phyloP scores from a whole-genome alignment of 2,888 invertebrate genomes.

The Ecdyonurus torrentis region DNA sequence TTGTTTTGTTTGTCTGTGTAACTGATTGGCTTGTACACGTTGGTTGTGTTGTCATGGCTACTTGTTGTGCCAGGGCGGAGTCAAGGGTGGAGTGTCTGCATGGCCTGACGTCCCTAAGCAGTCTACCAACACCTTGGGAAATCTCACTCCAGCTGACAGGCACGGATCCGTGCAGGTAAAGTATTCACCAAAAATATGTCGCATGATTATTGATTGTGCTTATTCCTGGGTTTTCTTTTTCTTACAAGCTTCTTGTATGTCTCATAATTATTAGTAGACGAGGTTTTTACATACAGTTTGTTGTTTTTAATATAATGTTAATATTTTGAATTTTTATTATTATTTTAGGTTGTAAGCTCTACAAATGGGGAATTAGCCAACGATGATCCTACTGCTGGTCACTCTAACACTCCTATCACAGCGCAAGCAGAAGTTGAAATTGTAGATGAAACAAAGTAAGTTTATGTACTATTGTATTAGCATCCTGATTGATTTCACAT shows the following conservation, averaged over 20 bases:
- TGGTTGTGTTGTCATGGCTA: background rate
- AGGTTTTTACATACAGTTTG: background rate
- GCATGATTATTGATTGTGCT: too few species aligned
- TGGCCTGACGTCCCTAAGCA: constrained; percentile 71
- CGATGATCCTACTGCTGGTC: constrained; percentile 91
- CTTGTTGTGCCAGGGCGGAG: constrained; percentile 22
- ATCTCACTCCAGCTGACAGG: constrained; percentile 85
- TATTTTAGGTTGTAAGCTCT: constrained; percentile 79
- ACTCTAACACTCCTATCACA: constrained; percentile 94
- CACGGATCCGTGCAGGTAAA: constrained; percentile 96
- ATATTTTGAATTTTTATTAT: constrained; percentile 10
- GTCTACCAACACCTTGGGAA: constrained; percentile 51
- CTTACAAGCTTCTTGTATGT: too few species aligned
- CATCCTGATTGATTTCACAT: too few species aligned
- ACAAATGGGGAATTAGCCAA: constrained; percentile 90
- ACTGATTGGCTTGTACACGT: background rate
- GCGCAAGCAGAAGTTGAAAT: constrained; percentile 85
- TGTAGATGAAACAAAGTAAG: constrained; percentile 95
- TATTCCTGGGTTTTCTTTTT: too few species aligned
- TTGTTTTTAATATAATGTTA: constrained; percentile 13
- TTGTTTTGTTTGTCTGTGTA: background rate
- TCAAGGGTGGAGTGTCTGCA: constrained; percentile 58
- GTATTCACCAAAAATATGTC: too few species aligned
- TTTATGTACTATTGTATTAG: too few species aligned
- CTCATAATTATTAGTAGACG: too few species aligned